Evolutionary conservation across 2,888 invertebrate species (phyloP), one percentile per base, ranked within the genome.

Genomic region (Chromoteleia sp.): DNA sequence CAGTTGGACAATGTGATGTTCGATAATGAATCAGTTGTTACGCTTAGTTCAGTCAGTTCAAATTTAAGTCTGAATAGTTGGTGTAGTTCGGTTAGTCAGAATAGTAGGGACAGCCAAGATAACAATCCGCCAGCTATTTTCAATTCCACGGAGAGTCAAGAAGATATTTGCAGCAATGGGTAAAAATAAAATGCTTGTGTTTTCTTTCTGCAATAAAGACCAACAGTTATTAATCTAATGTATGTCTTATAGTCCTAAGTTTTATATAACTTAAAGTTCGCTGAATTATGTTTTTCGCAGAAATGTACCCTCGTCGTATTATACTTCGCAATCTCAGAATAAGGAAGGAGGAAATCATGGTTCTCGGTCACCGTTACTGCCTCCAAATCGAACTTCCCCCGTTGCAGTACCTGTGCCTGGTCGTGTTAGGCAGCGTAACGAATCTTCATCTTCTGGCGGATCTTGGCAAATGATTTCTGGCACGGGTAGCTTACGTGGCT

Each of bases 401-500:
- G 94, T 95, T 33, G 94, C 95, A 12, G 94, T 95, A 83, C 95
- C 95, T 50, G 92, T 92, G 58, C 92, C 93, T 67, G 91, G 91
- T 21, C 90, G 92, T 50, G 83, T 92, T 30, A 93, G 94, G 30
- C 93, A 94, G 85, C 92, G 94, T 21, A 93, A 94, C 83, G 94
- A 94, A 58, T 94, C 94, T 10, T 94, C 94, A 33, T 92, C 93
- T 56, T 93, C 93, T 82, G 92, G 92, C 50, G 94, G 94, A 68
- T 95, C 95, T 85, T 95, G 95, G 95, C 95, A 95, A 89, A 93
- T 95, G 88, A 94, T 95, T 76, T 94, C 94, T 7, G 94, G 94
- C 6, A 94, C 95, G 7, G 95, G 95, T 14, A 95, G 95, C 88
- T 88, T 94, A 48, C 91, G 93, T 17, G 93, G 93, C 48, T 93